Conservation (phyloP, 2,888 invertebrate genomes). For the Dryadula phaetusa region DNA sequence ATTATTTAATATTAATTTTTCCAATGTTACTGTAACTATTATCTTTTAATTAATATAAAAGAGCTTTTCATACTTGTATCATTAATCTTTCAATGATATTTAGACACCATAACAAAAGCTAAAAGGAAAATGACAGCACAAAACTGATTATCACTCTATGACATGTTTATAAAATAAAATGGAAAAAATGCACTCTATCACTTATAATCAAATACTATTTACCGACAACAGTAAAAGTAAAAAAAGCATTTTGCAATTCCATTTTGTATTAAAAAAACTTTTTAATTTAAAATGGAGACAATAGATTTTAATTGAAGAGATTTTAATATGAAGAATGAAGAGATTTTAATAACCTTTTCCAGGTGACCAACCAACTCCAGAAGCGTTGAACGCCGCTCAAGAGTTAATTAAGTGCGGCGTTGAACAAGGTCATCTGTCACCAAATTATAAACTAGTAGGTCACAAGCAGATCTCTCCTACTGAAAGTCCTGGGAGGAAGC, state of each 20-base stretch:
- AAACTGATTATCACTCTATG: background rate
- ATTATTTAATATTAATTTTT: no score
- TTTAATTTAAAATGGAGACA: no score
- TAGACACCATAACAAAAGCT: background rate
- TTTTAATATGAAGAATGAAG: no score
- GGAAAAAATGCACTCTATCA: background rate
- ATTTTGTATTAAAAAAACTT: no score
- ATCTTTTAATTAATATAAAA: no score
- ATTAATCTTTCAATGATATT: background rate
- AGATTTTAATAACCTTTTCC: constrained; percentile 48
- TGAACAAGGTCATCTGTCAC: constrained; percentile 80
- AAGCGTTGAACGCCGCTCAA: constrained; percentile 82
- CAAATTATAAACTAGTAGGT: constrained; percentile 85
- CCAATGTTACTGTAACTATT: no score
- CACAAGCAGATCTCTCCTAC: constrained; percentile 80
- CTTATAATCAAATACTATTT: no score
- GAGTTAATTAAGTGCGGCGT: constrained; percentile 86
- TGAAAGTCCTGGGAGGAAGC: constrained; percentile 73
- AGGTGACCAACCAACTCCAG: constrained; percentile 84
- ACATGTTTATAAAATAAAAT: background rate
- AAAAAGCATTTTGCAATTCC: no score
- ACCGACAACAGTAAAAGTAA: no score
- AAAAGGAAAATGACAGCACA: background rate
- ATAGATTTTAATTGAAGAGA: no score
- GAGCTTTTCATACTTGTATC: constrained; percentile 4